A percentile compares a stretch with the other conserved stretches of the same genome.
These are phyloP conservation scores for Biston stratarius DNA, from an alignment of 2,888 invertebrate genomes.

Conservation along the genomic window DNA sequence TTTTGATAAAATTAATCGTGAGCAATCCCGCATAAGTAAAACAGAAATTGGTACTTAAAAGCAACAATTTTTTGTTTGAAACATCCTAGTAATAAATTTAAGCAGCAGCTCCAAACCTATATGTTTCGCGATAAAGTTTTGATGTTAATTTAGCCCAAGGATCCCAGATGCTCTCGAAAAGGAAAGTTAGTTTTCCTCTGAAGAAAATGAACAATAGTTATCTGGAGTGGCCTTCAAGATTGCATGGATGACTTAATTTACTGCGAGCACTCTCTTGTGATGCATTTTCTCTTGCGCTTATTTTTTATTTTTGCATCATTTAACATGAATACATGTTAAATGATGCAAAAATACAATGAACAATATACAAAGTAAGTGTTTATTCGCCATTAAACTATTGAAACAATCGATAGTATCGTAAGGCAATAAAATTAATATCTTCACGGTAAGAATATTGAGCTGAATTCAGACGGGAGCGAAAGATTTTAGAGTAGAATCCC, in stretches of 20 bases:
- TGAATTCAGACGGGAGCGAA: too few species aligned
- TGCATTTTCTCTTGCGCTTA: constrained; percentile 13
- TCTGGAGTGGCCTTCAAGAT: constrained; percentile 26
- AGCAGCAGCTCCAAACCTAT: constrained; percentile 13
- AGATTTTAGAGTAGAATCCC: too few species aligned
- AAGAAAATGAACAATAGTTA: constrained; percentile 33
- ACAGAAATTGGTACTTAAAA: too few species aligned
- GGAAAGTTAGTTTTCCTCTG: constrained; percentile 22
- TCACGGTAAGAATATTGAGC: too few species aligned
- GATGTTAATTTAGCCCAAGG: constrained; percentile 46
- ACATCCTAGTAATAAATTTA: constrained; percentile 2
- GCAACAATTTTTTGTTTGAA: neutral
- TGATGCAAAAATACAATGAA: neutral
- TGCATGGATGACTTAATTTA: constrained; percentile 30
- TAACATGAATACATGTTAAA: too few species aligned
- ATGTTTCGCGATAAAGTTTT: constrained; percentile 42
- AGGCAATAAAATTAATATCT: too few species aligned
- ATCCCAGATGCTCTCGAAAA: constrained; percentile 29
- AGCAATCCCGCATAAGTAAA: too few species aligned
- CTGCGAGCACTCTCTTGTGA: constrained; percentile 18
- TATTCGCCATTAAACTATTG: too few species aligned
- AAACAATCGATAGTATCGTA: too few species aligned
- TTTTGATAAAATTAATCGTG: too few species aligned
- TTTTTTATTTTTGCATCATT: too few species aligned
- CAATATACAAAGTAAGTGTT: neutral